phyloP scores from a whole-genome alignment of 1,140 invertebrate genomes.

The Idris sp. region DNA sequence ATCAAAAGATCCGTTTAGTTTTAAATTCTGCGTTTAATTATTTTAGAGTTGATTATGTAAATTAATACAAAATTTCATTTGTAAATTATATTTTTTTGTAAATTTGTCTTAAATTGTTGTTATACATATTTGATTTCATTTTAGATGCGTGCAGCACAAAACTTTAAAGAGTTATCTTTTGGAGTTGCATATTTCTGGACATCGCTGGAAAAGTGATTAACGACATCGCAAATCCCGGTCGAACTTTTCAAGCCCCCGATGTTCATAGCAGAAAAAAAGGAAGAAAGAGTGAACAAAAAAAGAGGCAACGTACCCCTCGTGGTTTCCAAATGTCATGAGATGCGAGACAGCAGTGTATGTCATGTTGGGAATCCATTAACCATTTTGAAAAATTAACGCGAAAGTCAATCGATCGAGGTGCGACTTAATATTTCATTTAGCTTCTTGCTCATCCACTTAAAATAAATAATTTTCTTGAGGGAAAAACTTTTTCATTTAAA shows the following conservation, averaged over 20 bases:
- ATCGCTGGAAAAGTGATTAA: constrained; percentile 67
- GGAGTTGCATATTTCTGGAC: constrained; percentile 29
- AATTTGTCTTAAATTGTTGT: too few relatives aligned
- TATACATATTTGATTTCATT: too few relatives aligned
- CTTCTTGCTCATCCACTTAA: constrained; percentile 29
- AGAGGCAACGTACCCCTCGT: constrained; percentile 6
- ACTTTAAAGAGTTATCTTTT: constrained; percentile 44
- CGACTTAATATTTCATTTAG: constrained; percentile 46
- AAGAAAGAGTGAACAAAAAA: neutral
- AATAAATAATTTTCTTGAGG: constrained; percentile 31
- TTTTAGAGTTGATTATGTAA: too few relatives aligned
- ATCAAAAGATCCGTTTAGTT: too few relatives aligned
- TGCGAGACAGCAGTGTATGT: constrained; percentile 1
- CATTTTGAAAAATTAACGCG: constrained; percentile 57
- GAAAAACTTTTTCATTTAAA: too few relatives aligned
- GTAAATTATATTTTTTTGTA: too few relatives aligned
- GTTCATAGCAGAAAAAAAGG: constrained; percentile 50
- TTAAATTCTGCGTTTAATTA: too few relatives aligned
- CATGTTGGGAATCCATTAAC: constrained; percentile 44
- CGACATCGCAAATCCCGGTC: constrained; percentile 59
- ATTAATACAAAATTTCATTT: too few relatives aligned
- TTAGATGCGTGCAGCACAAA: too few relatives aligned
- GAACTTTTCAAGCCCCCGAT: constrained; percentile 64
- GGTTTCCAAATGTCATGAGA: constrained; percentile 53
- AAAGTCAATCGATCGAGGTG: constrained; percentile 49